Conservation (phyloP, 2,797 vertebrate species). For the Notoglanidium macrostoma region DNA sequence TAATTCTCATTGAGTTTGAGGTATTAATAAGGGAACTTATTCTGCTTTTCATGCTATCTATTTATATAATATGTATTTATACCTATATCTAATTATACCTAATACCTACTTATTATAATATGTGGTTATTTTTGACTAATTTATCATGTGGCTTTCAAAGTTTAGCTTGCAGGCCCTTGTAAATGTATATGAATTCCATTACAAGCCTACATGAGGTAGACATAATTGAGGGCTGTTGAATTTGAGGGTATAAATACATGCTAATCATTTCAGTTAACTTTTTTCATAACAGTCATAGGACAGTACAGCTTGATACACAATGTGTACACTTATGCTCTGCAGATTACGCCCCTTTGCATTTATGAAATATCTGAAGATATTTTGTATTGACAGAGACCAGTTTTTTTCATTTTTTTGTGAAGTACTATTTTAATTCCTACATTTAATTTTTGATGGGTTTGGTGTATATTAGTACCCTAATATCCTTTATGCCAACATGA, state of each 20-base stretch:
- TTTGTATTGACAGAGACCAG: not conserved
- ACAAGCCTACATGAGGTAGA: not conserved
- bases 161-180: not conserved
- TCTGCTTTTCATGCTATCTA: not conserved
- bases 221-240: not conserved
- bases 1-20: not conserved
- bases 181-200: not conserved
- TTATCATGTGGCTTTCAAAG: not conserved
- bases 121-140: not conserved
- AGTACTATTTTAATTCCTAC: conserved; percentile 22
- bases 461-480: not conserved
- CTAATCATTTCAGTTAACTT: too few relatives aligned
- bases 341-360: not conserved
- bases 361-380: not conserved
- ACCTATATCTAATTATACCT: too few relatives aligned
- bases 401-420: not conserved
- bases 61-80: too few relatives aligned
- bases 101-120: not conserved
- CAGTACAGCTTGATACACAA: not conserved
- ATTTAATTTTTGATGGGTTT: not conserved
- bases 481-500: conserved; percentile 5
- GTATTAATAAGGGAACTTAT: not conserved
- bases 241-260: not conserved
- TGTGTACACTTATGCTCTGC: not conserved
- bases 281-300: not conserved